These are phyloP conservation scores for Acanthoscelides obtectus DNA, from an alignment of 2,888 invertebrate genomes.

Conservation along the genomic window DNA sequence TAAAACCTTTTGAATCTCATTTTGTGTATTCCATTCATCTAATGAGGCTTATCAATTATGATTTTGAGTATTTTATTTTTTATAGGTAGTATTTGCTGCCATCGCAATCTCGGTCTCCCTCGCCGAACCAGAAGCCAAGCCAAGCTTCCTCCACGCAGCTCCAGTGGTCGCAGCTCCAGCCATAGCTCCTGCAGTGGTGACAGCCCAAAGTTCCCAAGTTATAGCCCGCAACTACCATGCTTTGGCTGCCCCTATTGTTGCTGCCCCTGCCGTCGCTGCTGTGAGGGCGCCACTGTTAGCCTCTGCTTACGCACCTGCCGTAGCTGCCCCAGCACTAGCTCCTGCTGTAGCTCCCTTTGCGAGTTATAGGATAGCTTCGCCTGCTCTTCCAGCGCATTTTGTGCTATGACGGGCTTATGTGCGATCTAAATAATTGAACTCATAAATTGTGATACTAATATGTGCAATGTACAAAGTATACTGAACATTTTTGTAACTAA, in stretches of 20 bases:
- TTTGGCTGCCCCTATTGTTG: conserved; percentile 42
- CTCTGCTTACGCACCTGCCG: neutral
- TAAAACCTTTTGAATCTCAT: no score
- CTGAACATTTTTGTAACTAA: neutral
- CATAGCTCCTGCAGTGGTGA: conserved; percentile 48
- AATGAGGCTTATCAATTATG: no score
- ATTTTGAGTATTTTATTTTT: conserved; percentile 4
- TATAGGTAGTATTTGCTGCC: conserved; percentile 8
- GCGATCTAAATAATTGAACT: neutral
- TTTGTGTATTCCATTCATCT: no score
- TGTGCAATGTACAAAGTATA: neutral
- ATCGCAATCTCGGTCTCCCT: conserved; percentile 22
- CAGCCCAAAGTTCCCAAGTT: conserved; percentile 62
- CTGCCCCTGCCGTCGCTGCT: conserved; percentile 38
- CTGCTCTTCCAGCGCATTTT: neutral
- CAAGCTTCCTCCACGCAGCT: neutral
- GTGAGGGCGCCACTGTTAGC: conserved; percentile 30
- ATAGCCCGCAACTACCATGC: conserved; percentile 60
- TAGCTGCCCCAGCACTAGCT: neutral
- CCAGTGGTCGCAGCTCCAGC: conserved; percentile 22
- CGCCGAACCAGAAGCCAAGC: conserved; percentile 17
- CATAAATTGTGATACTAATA: neutral
- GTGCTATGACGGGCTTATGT: neutral
- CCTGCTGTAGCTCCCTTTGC: conserved; percentile 2
- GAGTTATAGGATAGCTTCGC: conserved; percentile 8